Conservation (phyloP, 2,113 vertebrate genomes). For the Alethe diademata region DNA sequence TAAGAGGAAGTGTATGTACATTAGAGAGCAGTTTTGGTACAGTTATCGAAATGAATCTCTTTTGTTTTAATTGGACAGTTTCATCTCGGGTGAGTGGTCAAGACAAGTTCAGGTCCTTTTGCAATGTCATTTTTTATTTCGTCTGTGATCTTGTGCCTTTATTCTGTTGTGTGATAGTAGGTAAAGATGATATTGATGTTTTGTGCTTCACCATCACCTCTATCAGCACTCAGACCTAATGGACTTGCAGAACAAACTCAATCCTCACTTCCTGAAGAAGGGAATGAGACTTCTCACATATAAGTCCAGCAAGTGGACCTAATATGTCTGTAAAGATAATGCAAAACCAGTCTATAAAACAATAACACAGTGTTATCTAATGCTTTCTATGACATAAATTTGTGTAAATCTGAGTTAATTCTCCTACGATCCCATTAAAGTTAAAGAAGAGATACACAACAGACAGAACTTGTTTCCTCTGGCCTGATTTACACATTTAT, state of each 20-base stretch:
- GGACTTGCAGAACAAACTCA: neutral
- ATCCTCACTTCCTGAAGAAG: neutral
- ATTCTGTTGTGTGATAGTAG: neutral
- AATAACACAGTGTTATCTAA: neutral
- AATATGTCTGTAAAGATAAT: neutral
- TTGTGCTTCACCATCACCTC: neutral
- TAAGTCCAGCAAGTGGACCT: neutral
- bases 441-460: neutral
- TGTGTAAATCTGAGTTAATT: neutral
- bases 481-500: neutral
- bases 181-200: neutral
- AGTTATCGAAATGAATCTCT: neutral
- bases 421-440: neutral
- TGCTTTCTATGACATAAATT: neutral
- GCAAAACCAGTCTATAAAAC: neutral
- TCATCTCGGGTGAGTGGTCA: neutral
- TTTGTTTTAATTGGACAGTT: neutral
- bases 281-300: neutral
- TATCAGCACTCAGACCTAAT: neutral
- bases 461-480: neutral
- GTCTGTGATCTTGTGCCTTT: neutral
- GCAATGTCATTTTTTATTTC: neutral
- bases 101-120: neutral
- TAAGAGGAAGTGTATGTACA: neutral
- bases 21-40: neutral